Conservation (phyloP, 2,797 vertebrate genomes). For the Micrastur ruficollis region DNA sequence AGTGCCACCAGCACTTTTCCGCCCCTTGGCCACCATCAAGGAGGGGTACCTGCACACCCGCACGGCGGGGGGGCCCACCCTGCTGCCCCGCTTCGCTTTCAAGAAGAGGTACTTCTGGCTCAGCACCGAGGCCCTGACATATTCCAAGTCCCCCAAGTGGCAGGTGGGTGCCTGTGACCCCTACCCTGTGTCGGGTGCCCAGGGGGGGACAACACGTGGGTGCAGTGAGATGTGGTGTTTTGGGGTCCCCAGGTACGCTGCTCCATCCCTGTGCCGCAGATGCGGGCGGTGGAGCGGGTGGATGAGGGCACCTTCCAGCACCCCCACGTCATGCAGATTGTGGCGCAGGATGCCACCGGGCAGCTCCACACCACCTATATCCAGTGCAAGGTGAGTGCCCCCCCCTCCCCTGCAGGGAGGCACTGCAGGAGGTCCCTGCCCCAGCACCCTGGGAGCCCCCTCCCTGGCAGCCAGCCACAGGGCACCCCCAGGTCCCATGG, state of each 20-base stretch:
- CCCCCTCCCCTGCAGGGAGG: too few species aligned
- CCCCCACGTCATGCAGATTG: slow-evolving; percentile 89
- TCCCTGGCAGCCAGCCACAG: too few species aligned
- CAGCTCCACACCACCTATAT: slow-evolving; percentile 85
- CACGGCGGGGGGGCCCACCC: slow-evolving; percentile 75
- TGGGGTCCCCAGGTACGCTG: slow-evolving; percentile 70
- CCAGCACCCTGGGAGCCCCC: accelerated
- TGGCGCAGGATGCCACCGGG: slow-evolving; percentile 79
- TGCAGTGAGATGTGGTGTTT: background rate
- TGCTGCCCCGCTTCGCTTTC: slow-evolving; percentile 86
- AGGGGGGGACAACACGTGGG: accelerated
- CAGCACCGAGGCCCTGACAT: slow-evolving; percentile 82
- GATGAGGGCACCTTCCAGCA: slow-evolving; percentile 92
- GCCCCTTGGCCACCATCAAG: slow-evolving; percentile 82
- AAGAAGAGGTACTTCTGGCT: slow-evolving; percentile 94
- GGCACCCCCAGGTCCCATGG: accelerated
- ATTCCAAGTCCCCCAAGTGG: slow-evolving; percentile 83
- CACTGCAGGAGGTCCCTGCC: accelerated
- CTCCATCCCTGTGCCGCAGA: slow-evolving; percentile 78
- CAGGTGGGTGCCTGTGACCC: slow-evolving; percentile 75
- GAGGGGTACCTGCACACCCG: slow-evolving; percentile 88
- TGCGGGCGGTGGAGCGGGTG: slow-evolving; percentile 89
- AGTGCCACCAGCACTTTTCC: slow-evolving; percentile 68
- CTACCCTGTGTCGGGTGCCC: accelerated
- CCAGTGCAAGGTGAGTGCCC: slow-evolving; percentile 86